A percentile compares a stretch with the other conserved stretches of the same genome.
Conservation (phyloP, 2,888 invertebrate species). For the Ochropacha duplaris region DNA sequence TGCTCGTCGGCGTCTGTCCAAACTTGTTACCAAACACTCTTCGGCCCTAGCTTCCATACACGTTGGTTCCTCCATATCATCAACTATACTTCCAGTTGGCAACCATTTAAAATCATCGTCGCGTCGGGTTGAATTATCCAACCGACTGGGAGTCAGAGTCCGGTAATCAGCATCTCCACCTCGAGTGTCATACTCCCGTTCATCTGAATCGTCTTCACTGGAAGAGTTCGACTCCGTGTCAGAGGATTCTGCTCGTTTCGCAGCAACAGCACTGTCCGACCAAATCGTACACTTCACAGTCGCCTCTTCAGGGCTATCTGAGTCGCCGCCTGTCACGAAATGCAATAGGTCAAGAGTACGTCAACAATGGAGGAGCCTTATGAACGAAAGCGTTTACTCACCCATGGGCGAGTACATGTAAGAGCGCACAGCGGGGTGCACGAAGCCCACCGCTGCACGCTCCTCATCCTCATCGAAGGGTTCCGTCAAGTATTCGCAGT, state of each 20-base stretch:
- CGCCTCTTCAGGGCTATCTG: slow-evolving; percentile 85
- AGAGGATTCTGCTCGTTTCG: slow-evolving; percentile 64
- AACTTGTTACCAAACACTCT: slow-evolving; percentile 73
- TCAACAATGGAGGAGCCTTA: slow-evolving; percentile 49
- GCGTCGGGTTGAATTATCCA: slow-evolving; percentile 84
- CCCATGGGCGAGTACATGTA: slow-evolving; percentile 82
- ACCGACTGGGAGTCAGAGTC: slow-evolving; percentile 68
- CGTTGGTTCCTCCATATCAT: slow-evolving; percentile 50
- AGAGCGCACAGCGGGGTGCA: slow-evolving; percentile 80
- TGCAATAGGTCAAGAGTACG: slow-evolving; percentile 45
- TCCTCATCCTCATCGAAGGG: slow-evolving; percentile 75
- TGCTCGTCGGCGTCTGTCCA: slow-evolving; percentile 81
- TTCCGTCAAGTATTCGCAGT: slow-evolving; percentile 78
- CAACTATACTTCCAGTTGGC: slow-evolving; percentile 65
- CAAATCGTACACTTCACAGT: slow-evolving; percentile 82
- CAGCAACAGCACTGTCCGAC: slow-evolving; percentile 71
- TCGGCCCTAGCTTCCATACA: slow-evolving; percentile 57
- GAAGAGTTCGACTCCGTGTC: slow-evolving; percentile 67
- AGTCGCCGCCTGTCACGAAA: slow-evolving; percentile 82
- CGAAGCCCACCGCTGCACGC: slow-evolving; percentile 66
- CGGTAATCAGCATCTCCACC: slow-evolving; percentile 84
- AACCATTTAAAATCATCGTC: slow-evolving; percentile 88
- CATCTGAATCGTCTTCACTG: slow-evolving; percentile 67
- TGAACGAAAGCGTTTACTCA: slow-evolving; percentile 59
- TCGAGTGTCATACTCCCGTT: slow-evolving; percentile 78